These are phyloP conservation scores for Syncerus caffer DNA, from an alignment of 2,797 vertebrate species.

Conservation along the genomic window DNA sequence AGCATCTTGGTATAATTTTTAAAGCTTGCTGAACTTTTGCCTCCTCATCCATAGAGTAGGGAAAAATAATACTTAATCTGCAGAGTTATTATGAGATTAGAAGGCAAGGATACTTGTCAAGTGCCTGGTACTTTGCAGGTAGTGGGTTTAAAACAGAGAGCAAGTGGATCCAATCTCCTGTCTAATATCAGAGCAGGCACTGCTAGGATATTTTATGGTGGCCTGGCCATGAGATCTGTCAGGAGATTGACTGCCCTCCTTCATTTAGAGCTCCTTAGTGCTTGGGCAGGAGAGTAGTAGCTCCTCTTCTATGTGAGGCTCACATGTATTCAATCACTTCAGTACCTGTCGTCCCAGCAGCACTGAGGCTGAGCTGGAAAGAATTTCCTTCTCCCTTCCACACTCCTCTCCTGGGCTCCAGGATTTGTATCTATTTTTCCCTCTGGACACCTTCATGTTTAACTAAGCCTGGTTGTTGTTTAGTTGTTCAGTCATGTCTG, in stretches of 20 bases:
- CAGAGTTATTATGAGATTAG: not conserved
- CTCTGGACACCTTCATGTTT: not conserved
- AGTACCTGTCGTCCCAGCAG: not conserved
- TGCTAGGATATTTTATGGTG: accelerated
- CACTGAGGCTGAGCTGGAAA: not conserved
- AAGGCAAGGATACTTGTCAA: not conserved
- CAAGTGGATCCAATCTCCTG: no score
- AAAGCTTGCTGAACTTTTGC: not conserved
- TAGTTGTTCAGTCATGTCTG: not conserved
- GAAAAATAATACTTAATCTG: not conserved
- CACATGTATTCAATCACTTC: not conserved
- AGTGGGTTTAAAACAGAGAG: not conserved
- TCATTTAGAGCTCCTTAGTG: not conserved
- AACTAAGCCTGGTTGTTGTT: not conserved
- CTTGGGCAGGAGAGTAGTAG: no score
- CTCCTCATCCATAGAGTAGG: not conserved
- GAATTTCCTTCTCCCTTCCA: not conserved
- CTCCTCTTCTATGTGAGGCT: accelerated
- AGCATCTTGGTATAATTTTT: not conserved
- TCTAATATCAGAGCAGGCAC: not conserved
- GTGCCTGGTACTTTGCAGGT: not conserved
- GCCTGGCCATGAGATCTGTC: not conserved
- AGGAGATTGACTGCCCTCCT: not conserved
- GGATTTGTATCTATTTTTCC: not conserved
- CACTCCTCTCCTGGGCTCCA: not conserved